phyloP scores from a whole-genome alignment of 2,113 vertebrate species.

The Microtus montanus region DNA sequence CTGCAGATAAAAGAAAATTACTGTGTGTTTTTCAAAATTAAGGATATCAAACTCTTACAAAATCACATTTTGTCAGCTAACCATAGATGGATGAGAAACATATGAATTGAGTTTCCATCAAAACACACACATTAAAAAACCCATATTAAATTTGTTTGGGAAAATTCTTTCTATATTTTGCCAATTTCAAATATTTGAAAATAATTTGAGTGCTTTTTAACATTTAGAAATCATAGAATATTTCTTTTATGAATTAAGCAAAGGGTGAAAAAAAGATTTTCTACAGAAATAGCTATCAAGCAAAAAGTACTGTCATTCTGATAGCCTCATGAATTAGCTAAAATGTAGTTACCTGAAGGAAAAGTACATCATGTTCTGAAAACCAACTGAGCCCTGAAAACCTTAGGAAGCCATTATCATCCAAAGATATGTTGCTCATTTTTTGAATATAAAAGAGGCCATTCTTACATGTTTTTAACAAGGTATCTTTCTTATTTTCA shows the following conservation, averaged over 20 bases:
- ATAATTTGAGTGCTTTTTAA: slow-evolving; percentile 55
- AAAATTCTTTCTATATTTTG: slow-evolving; percentile 58
- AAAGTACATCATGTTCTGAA: slow-evolving; percentile 55
- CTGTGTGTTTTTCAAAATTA: slow-evolving; percentile 46
- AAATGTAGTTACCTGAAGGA: slow-evolving; percentile 42
- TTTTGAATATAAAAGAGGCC: background rate
- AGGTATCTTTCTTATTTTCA: background rate
- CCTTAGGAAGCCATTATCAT: slow-evolving; percentile 37
- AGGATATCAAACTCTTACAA: slow-evolving; percentile 44
- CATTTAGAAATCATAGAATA: slow-evolving; percentile 57
- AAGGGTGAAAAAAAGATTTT: slow-evolving; percentile 13
- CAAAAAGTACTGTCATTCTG: background rate
- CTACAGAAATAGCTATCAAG: slow-evolving; percentile 42
- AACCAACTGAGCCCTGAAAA: background rate
- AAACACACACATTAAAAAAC: slow-evolving; percentile 59
- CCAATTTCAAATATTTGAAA: slow-evolving; percentile 71
- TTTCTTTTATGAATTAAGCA: slow-evolving; percentile 31
- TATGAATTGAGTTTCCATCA: slow-evolving; percentile 67
- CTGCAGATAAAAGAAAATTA: slow-evolving; percentile 28
- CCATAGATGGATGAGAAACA: slow-evolving; percentile 64
- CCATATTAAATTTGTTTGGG: slow-evolving; percentile 47
- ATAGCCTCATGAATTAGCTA: slow-evolving; percentile 27
- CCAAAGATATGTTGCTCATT: background rate
- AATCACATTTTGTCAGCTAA: slow-evolving; percentile 62
- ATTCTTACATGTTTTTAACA: slow-evolving; percentile 30